Evolutionary conservation across 2,113 vertebrate species (phyloP).

Genomic region (Sylvietta virens): DNA sequence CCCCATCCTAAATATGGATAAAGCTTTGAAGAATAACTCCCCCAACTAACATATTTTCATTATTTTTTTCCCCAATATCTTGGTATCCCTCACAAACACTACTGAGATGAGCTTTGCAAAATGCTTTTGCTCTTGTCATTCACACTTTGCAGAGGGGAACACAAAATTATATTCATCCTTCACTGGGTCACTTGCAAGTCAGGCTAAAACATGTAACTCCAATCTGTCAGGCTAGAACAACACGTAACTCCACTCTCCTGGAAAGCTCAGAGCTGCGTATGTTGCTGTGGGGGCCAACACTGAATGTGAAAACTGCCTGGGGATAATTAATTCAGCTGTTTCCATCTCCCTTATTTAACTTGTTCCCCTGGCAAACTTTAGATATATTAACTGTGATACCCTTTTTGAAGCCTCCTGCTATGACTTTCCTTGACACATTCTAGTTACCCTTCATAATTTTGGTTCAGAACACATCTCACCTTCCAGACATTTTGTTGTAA

Average conservation of each 20-base stretch:
- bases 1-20: neutral
- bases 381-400: neutral
- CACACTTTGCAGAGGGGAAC: neutral
- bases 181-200: neutral
- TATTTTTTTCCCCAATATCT: neutral
- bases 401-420: neutral
- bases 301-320: neutral
- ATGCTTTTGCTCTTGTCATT: neutral
- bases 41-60: neutral
- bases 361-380: neutral
- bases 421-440: neutral
- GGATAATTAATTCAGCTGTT: neutral
- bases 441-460: neutral
- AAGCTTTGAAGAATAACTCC: neutral
- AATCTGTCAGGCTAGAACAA: neutral
- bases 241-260: neutral
- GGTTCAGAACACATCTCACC: neutral
- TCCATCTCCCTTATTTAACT: neutral
- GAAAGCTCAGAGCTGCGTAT: neutral
- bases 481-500: neutral
- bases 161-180: neutral
- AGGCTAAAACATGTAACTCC: neutral
- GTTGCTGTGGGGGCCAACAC: neutral
- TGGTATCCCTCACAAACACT: neutral
- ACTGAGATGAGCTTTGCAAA: neutral